Conservation (phyloP, 2,797 vertebrate species). For the Coregonus suidteri region DNA sequence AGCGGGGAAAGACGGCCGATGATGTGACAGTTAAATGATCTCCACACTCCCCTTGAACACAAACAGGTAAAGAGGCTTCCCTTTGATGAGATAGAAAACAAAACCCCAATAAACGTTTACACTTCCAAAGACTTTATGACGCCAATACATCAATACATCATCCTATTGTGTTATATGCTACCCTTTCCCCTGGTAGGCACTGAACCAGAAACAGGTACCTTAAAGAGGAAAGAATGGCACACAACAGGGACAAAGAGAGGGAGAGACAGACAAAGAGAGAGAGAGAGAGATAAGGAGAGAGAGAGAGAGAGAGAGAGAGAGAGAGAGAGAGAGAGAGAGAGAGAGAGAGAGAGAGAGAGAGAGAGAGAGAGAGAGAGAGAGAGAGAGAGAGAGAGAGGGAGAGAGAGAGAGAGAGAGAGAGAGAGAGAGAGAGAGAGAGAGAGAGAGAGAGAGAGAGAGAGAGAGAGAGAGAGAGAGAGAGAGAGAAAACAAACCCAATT, state of each 20-base stretch:
- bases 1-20: constrained; percentile 24
- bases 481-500: too few relatives aligned
- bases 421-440: too few relatives aligned
- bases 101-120: background rate
- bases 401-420: too few relatives aligned
- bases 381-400: too few relatives aligned
- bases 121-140: background rate
- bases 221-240: constrained; percentile 47
- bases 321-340: too few relatives aligned
- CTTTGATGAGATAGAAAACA: background rate
- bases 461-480: too few relatives aligned
- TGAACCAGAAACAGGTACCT: constrained; percentile 65
- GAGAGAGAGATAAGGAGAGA: background rate
- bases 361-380: too few relatives aligned
- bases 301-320: too few relatives aligned
- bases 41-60: background rate
- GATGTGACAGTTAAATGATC: background rate
- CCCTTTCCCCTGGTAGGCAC: constrained; percentile 44
- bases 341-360: too few relatives aligned
- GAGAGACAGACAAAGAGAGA: constrained; percentile 23
- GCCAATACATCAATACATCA: background rate
- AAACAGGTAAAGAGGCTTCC: constrained; percentile 15
- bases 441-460: too few relatives aligned
- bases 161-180: constrained; percentile 34
- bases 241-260: constrained; percentile 57